Conservation (phyloP, 2,113 vertebrate species). For the Ictalurus furcatus region DNA sequence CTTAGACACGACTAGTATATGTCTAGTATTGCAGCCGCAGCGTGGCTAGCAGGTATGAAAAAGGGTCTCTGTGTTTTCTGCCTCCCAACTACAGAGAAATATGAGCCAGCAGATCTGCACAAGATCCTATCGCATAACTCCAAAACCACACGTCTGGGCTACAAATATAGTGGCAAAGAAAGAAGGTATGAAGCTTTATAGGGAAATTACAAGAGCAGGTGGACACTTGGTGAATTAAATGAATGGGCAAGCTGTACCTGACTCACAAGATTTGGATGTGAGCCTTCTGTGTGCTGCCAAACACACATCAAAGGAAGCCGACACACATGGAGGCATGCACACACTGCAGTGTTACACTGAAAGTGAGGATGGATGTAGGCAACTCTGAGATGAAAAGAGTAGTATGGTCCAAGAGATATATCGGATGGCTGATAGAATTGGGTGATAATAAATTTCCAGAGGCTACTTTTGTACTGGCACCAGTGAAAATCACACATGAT, state of each 20-base stretch:
- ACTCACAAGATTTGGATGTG: neutral
- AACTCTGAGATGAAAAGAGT: neutral
- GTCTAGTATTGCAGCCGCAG: constrained; percentile 3
- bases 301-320: neutral
- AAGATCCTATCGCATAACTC: constrained; percentile 47
- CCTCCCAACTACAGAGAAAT: constrained; percentile 49
- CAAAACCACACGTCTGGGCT: constrained; percentile 32
- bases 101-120: constrained; percentile 36
- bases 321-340: neutral
- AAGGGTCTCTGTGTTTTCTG: constrained; percentile 42
- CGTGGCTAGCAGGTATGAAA: neutral
- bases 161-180: constrained; percentile 59
- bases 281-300: neutral
- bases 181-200: constrained; percentile 53
- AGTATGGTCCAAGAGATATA: neutral
- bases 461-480: neutral
- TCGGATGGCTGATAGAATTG: neutral
- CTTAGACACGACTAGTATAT: neutral
- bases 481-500: neutral
- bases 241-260: neutral
- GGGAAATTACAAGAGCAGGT: constrained; percentile 40
- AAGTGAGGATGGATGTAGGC: neutral
- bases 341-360: neutral
- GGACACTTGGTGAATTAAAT: constrained; percentile 35
- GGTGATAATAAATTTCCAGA: neutral